A percentile compares a stretch with the other conserved stretches of the same genome.
phyloP scores from a whole-genome alignment of 1,140 invertebrate genomes.

The Saccostrea echinata region DNA sequence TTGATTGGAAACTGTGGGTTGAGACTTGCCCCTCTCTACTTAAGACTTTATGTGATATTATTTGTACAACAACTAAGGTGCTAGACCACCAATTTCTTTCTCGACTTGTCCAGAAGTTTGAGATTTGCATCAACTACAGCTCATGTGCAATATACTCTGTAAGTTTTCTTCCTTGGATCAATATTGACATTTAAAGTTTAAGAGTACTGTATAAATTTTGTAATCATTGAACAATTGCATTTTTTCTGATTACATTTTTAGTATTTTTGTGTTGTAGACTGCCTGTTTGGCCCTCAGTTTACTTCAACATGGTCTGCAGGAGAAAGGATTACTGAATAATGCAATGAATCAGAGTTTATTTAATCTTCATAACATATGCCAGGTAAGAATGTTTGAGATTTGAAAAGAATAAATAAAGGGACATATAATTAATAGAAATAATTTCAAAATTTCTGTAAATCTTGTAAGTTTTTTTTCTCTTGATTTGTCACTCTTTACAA shows the following conservation, averaged over 20 bases:
- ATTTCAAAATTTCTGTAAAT: too few species aligned
- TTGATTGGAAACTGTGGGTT: constrained; percentile 61
- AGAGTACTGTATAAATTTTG: too few species aligned
- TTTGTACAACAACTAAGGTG: constrained; percentile 4
- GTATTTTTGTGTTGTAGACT: background rate
- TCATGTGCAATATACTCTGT: constrained; percentile 37
- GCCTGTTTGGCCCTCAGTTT: background rate
- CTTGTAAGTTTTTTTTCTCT: background rate
- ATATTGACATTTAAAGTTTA: too few species aligned
- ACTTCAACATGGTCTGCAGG: background rate
- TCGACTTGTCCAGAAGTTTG: constrained; percentile 41
- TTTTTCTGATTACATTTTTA: background rate
- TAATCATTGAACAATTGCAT: too few species aligned
- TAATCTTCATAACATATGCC: background rate
- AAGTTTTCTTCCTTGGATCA: background rate
- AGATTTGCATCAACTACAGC: constrained; percentile 57
- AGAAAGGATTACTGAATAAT: background rate
- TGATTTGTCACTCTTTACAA: background rate
- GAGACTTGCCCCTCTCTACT: constrained; percentile 49
- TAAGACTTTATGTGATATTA: constrained; percentile 51
- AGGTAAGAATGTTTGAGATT: background rate
- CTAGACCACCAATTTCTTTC: constrained; percentile 7
- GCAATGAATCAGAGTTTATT: background rate
- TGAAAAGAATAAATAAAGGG: background rate
- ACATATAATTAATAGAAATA: too few species aligned